phyloP scores from a whole-genome alignment of 2,888 invertebrate genomes.

The Chrysodeixis includens region DNA sequence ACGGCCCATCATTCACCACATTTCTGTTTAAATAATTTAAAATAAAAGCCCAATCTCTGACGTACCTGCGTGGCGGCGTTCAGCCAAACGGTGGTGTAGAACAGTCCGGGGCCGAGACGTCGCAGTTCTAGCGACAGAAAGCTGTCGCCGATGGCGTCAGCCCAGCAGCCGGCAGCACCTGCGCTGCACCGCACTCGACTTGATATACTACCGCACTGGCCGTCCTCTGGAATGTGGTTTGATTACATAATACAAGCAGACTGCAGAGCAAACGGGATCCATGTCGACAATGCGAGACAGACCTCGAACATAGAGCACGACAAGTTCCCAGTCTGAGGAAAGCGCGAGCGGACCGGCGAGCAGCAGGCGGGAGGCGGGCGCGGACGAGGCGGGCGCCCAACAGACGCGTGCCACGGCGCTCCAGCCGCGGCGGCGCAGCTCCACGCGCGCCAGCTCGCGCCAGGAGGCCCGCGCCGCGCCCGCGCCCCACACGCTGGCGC shows the following conservation, averaged over 20 bases:
- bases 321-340: conserved; percentile 71
- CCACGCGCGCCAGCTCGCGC: conserved; percentile 36
- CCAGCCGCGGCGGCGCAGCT: conserved; percentile 65
- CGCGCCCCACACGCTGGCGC: conserved; percentile 36
- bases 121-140: conserved; percentile 74
- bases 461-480: conserved; percentile 55
- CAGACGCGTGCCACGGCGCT: conserved; percentile 56
- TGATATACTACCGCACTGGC: conserved; percentile 53
- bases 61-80: conserved; percentile 78
- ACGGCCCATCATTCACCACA: no score
- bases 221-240: conserved; percentile 51
- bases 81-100: conserved; percentile 75
- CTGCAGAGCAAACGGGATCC: background rate
- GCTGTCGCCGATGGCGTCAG: conserved; percentile 60
- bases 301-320: conserved; percentile 67
- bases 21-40: no score
- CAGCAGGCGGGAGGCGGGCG: conserved; percentile 67
- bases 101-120: conserved; percentile 66
- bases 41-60: no score
- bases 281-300: conserved; percentile 11
- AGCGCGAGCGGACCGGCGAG: conserved; percentile 72
- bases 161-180: conserved; percentile 71
- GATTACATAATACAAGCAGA: background rate
- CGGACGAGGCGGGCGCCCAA: conserved; percentile 52
- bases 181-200: conserved; percentile 70